Evolutionary conservation across 2,797 vertebrate species (phyloP).

Genomic region (Gambelia wislizenii): DNA sequence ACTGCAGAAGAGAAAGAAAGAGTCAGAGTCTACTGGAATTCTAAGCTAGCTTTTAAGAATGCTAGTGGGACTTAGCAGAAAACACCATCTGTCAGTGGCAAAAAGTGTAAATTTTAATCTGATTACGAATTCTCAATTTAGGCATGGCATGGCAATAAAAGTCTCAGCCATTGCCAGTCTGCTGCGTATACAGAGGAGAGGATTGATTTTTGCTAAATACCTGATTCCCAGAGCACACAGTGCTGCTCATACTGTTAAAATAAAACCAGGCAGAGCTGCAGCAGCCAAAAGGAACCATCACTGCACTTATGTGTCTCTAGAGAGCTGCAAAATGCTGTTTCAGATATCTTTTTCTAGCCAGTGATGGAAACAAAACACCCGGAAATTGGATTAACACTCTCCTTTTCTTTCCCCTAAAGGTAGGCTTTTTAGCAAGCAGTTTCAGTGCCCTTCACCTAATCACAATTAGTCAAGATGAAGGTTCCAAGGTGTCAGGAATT

Average conservation of each 20-base stretch:
- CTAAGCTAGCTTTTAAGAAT: slow-evolving; percentile 72
- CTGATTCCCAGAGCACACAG: slow-evolving; percentile 53
- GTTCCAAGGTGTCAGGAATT: neutral
- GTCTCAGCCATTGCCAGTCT: slow-evolving; percentile 53
- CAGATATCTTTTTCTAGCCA: slow-evolving; percentile 10
- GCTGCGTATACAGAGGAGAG: slow-evolving; percentile 38
- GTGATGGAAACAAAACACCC: slow-evolving; percentile 26
- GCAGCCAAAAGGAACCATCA: slow-evolving; percentile 38
- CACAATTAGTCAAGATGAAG: slow-evolving; percentile 32
- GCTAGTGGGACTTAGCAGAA: slow-evolving; percentile 62
- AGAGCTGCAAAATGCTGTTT: slow-evolving; percentile 35
- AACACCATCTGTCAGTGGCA: slow-evolving; percentile 74
- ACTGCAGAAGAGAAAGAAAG: neutral
- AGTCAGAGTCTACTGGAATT: slow-evolving; percentile 42
- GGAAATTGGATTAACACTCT: slow-evolving; percentile 9
- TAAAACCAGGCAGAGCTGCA: neutral
- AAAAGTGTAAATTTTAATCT: slow-evolving; percentile 74
- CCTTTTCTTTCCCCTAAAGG: neutral
- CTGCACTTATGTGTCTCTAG: slow-evolving; percentile 25
- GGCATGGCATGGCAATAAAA: slow-evolving; percentile 68
- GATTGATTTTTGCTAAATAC: slow-evolving; percentile 30
- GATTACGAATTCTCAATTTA: slow-evolving; percentile 71
- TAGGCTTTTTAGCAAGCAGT: slow-evolving; percentile 33
- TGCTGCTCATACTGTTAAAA: slow-evolving; percentile 31
- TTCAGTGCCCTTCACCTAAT: slow-evolving; percentile 1